A percentile compares a stretch with the other conserved stretches of the same genome.
These are phyloP conservation scores for Spodoptera littoralis DNA, from an alignment of 2,888 invertebrate species.

Conservation along the genomic window DNA sequence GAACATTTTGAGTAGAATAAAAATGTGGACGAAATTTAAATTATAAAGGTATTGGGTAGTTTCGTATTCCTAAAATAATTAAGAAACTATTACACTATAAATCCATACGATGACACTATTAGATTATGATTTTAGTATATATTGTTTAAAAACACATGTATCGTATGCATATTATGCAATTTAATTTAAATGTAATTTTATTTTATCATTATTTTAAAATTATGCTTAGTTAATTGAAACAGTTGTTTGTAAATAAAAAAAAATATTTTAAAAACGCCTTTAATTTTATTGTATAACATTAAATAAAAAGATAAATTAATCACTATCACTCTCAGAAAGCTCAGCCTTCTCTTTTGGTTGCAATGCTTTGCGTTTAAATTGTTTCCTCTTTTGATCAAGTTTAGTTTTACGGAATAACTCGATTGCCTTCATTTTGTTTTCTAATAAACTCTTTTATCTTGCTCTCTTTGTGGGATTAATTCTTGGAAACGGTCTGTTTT, in stretches of 20 bases:
- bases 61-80: too few relatives aligned
- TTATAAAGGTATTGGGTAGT: too few relatives aligned
- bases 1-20: too few relatives aligned
- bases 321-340: constrained; percentile 91
- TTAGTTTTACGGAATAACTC: constrained; percentile 92
- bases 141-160: constrained; percentile 55
- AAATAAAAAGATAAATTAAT: constrained; percentile 68
- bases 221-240: constrained; percentile 71
- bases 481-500: constrained; percentile 85
- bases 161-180: constrained; percentile 58
- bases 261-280: constrained; percentile 77
- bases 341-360: constrained; percentile 90
- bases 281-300: constrained; percentile 59
- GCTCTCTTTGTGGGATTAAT: constrained; percentile 93
- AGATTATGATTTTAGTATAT: constrained; percentile 29
- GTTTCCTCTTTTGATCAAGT: constrained; percentile 87
- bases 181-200: constrained; percentile 63
- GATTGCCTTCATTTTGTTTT: constrained; percentile 93
- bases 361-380: constrained; percentile 78
- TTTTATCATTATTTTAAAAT: constrained; percentile 66
- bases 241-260: constrained; percentile 82
- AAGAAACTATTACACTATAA: not conserved
- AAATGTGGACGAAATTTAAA: too few relatives aligned
- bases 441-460: constrained; percentile 90
- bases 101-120: constrained; percentile 31